Evolutionary conservation across 1,140 invertebrate genomes (phyloP).

Genomic region (Leptestheria dahalacensis): DNA sequence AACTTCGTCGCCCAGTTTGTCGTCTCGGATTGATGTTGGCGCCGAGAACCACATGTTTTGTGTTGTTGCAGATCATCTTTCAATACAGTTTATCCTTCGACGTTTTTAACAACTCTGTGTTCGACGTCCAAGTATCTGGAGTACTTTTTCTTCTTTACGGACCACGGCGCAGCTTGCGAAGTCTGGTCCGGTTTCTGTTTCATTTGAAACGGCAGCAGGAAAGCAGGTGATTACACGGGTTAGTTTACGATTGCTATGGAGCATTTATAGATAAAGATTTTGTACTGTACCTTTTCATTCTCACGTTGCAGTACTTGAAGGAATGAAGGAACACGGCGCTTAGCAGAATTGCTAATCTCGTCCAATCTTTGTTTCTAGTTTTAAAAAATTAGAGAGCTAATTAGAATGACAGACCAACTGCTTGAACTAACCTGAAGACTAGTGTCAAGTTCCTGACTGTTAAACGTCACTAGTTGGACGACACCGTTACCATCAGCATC

Average conservation of each 20-base stretch:
- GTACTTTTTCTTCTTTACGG: no score
- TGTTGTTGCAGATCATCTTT: no score
- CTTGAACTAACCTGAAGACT: background rate
- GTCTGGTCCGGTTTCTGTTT: no score
- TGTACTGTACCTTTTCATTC: background rate
- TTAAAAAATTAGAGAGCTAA: background rate
- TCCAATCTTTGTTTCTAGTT: background rate
- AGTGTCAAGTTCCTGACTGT: background rate
- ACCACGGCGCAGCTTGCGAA: no score
- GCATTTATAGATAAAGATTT: background rate
- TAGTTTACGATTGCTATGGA: no score
- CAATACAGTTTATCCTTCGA: background rate
- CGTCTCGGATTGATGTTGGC: constrained; percentile 29
- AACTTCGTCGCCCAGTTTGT: constrained; percentile 70
- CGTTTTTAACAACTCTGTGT: background rate
- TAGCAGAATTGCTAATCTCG: background rate
- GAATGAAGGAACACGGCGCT: background rate
- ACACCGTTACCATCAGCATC: background rate
- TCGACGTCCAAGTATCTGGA: background rate
- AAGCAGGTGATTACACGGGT: no score
- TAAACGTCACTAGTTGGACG: background rate
- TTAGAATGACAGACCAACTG: no score
- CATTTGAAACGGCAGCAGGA: no score
- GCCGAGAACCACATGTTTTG: background rate
- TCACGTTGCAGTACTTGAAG: background rate